Evolutionary conservation across 2,797 vertebrate genomes (phyloP).

Genomic region (Adrianichthys oophorus): DNA sequence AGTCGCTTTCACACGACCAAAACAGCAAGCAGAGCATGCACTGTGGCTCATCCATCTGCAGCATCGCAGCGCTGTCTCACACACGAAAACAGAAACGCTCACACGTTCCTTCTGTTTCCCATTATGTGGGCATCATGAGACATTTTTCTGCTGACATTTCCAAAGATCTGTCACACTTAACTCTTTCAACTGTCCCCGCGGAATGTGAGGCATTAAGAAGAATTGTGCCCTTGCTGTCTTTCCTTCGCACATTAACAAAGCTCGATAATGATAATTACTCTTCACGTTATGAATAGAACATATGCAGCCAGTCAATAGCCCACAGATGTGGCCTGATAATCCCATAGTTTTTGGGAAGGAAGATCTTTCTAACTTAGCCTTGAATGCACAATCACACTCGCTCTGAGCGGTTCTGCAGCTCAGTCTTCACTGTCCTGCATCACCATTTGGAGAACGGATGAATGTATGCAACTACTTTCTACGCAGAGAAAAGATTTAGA

Average conservation of each 20-base stretch:
- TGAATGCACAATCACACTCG: constrained; percentile 65
- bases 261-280: constrained; percentile 71
- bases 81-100: constrained; percentile 22
- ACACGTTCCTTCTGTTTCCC: constrained; percentile 63
- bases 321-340: constrained; percentile 76
- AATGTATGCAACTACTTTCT: constrained; percentile 24
- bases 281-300: constrained; percentile 64
- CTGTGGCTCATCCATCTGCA: constrained; percentile 9
- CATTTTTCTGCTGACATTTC: constrained; percentile 65
- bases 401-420: constrained; percentile 27
- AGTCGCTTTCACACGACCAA: constrained; percentile 16
- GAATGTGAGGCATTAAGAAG: constrained; percentile 59
- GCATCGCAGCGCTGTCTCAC: neutral
- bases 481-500: constrained; percentile 1
- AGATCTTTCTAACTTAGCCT: constrained; percentile 61
- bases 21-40: constrained; percentile 4
- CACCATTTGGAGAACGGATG: constrained; percentile 18
- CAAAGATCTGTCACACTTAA: constrained; percentile 72
- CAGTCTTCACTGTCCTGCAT: constrained; percentile 29
- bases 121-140: constrained; percentile 69
- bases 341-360: constrained; percentile 52
- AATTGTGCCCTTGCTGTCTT: constrained; percentile 61
- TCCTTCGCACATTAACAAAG: constrained; percentile 74
- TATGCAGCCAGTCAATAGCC: constrained; percentile 70
- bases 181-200: constrained; percentile 64